These are phyloP conservation scores for Apodemia mormo DNA, from an alignment of 2,888 invertebrate species.

Conservation along the genomic window DNA sequence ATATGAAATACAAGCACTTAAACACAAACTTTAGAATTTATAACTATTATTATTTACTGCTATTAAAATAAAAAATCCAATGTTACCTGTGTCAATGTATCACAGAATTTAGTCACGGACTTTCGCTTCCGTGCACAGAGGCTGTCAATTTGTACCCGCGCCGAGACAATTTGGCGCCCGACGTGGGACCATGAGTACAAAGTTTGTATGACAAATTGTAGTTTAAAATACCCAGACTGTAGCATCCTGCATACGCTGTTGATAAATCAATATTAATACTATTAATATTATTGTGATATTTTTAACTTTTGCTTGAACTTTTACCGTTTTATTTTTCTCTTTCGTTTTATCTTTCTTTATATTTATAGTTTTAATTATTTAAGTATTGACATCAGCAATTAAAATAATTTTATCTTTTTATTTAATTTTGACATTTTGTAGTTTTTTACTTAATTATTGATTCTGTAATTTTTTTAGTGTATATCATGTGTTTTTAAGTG, in stretches of 20 bases:
- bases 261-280: constrained; percentile 19
- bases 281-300: not conserved
- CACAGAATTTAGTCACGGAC: constrained; percentile 65
- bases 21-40: not conserved
- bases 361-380: too few species aligned
- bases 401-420: too few species aligned
- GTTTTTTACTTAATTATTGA: too few species aligned
- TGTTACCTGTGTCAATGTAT: constrained; percentile 58
- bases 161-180: constrained; percentile 60
- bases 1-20: too few species aligned
- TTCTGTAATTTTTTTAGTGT: too few species aligned
- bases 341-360: too few species aligned
- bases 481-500: too few species aligned
- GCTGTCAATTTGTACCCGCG: constrained; percentile 63
- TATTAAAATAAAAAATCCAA: constrained; percentile 21
- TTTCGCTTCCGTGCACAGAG: constrained; percentile 61
- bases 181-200: constrained; percentile 41
- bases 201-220: constrained; percentile 28
- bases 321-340: too few species aligned
- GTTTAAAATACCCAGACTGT: constrained; percentile 8
- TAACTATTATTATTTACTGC: not conserved
- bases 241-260: constrained; percentile 25
- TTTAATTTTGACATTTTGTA: too few species aligned
- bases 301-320: too few species aligned
- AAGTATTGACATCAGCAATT: too few species aligned